Conservation (phyloP, 1,140 invertebrate genomes). For the Drosophila sechellia region DNA sequence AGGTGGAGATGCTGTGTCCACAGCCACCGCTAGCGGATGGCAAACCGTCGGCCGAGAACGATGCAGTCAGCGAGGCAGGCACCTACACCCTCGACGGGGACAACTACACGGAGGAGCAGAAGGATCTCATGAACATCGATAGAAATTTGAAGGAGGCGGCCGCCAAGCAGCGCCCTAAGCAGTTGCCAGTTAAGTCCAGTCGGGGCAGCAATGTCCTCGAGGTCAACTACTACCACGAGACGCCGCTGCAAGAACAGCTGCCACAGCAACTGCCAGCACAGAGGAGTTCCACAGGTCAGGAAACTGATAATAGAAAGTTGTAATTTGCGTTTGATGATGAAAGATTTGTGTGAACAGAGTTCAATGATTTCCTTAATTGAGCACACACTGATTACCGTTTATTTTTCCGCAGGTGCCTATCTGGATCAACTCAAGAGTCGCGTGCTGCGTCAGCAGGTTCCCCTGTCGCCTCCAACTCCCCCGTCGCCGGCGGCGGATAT, state of each 20-base stretch:
- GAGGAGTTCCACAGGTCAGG: constrained; percentile 31
- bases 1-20: constrained; percentile 77
- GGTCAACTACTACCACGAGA: constrained; percentile 87
- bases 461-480: constrained; percentile 55
- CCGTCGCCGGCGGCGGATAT: constrained; percentile 80
- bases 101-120: constrained; percentile 93
- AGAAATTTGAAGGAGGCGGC: constrained; percentile 53
- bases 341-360: too few relatives aligned
- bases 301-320: background rate
- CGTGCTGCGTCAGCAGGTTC: constrained; percentile 83
- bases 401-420: constrained; percentile 84
- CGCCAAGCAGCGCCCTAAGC: constrained; percentile 64
- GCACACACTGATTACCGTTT: background rate
- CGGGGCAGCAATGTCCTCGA: constrained; percentile 86
- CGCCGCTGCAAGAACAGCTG: constrained; percentile 44
- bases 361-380: too few relatives aligned
- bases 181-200: constrained; percentile 59
- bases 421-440: constrained; percentile 87
- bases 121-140: constrained; percentile 94
- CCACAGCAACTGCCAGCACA: constrained; percentile 58
- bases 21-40: constrained; percentile 76
- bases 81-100: constrained; percentile 95
- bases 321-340: too few relatives aligned
- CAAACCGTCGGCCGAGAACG: constrained; percentile 60
- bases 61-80: constrained; percentile 90